Percentiles rank a stretch among this genome's conserved stretches.
phyloP scores from a whole-genome alignment of 1,140 invertebrate genomes.

The Pseudomyrmex sp. region DNA sequence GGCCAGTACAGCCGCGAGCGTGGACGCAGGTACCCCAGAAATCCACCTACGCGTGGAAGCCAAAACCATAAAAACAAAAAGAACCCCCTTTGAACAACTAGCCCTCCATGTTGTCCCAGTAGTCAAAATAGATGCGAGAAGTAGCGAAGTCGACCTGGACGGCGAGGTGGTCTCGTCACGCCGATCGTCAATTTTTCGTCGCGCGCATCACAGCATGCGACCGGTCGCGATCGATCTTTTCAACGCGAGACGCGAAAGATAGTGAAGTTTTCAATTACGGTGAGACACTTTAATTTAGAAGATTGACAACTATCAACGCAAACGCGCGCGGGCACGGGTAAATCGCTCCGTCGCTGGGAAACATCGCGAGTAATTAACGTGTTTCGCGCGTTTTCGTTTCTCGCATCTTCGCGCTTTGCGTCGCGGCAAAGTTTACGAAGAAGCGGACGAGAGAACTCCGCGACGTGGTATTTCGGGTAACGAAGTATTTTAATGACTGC shows the following conservation, averaged over 20 bases:
- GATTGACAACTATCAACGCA: neutral
- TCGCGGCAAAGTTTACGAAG: slow-evolving; percentile 10
- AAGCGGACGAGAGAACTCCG: neutral
- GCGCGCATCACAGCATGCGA: neutral
- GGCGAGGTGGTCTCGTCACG: slow-evolving; percentile 70
- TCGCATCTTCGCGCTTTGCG: neutral
- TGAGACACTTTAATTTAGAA: neutral
- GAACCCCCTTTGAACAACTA: slow-evolving; percentile 56
- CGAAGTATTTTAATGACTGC: slow-evolving; percentile 22
- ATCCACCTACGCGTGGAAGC: slow-evolving; percentile 79
- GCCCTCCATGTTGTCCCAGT: slow-evolving; percentile 68
- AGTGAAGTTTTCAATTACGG: neutral
- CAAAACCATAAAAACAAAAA: slow-evolving; percentile 71
- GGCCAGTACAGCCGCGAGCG: slow-evolving; percentile 98
- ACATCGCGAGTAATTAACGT: slow-evolving; percentile 13
- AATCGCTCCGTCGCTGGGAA: slow-evolving; percentile 31
- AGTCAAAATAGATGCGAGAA: slow-evolving; percentile 78
- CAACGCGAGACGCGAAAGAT: neutral
- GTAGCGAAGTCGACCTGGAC: slow-evolving; percentile 78
- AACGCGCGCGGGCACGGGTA: neutral
- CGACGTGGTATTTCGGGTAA: slow-evolving; percentile 18
- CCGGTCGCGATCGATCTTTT: neutral
- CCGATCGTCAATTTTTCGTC: neutral
- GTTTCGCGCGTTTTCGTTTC: neutral
- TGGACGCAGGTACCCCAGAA: slow-evolving; percentile 95